A percentile compares a stretch with the other conserved stretches of the same genome.
phyloP scores from a whole-genome alignment of 2,113 vertebrate genomes.

The Oryzias curvinotus region DNA sequence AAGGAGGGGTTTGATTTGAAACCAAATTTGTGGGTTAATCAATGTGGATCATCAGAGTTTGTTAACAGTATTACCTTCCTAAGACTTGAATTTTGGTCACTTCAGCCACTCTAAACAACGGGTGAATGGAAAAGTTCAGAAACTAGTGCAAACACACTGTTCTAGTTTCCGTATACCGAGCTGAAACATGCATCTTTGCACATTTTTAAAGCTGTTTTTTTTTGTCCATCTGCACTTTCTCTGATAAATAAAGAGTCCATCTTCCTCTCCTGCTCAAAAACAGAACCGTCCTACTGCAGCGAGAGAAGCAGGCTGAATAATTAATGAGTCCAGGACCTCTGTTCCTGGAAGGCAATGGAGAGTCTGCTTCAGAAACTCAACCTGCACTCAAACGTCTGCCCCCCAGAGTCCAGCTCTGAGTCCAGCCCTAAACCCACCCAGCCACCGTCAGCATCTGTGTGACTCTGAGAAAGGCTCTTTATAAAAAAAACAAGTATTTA shows the following conservation, averaged over 20 bases:
- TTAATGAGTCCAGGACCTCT: constrained; percentile 73
- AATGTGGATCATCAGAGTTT: constrained; percentile 45
- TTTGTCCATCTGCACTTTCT: constrained; percentile 33
- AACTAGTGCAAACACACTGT: too few relatives aligned
- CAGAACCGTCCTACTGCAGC: constrained; percentile 40
- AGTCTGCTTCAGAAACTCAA: constrained; percentile 81
- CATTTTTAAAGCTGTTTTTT: not conserved
- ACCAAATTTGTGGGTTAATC: constrained; percentile 59
- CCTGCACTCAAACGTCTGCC: constrained; percentile 58
- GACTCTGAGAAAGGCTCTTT: not conserved
- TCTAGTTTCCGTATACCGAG: too few relatives aligned
- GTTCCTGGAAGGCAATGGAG: constrained; percentile 74
- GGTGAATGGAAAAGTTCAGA: too few relatives aligned
- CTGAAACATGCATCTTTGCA: constrained; percentile 1
- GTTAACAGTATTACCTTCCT: constrained; percentile 51
- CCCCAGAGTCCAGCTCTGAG: constrained; percentile 39
- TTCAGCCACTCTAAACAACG: constrained; percentile 7
- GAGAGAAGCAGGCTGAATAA: constrained; percentile 77
- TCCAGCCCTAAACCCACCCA: constrained; percentile 27
- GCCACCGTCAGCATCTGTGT: not conserved
- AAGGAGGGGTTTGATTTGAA: constrained; percentile 56
- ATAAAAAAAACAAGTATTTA: too few relatives aligned
- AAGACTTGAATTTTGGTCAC: constrained; percentile 67
- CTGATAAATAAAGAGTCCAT: constrained; percentile 58
- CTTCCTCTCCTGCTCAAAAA: constrained; percentile 54